phyloP scores from a whole-genome alignment of 1,140 invertebrate species.

The Ceratosolen fusciceps region DNA sequence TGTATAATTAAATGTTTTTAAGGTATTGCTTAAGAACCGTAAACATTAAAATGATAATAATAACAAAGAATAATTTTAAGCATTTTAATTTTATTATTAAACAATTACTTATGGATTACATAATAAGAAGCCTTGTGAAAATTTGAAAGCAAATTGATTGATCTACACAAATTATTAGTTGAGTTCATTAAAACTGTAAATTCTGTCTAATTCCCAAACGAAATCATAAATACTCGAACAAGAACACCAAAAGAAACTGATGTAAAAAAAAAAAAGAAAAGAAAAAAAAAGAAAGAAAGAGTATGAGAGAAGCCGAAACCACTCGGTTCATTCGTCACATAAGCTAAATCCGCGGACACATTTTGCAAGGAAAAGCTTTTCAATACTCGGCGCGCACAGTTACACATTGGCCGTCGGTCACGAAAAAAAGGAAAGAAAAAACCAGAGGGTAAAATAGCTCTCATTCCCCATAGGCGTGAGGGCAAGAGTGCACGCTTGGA shows the following conservation, averaged over 20 bases:
- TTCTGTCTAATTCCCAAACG: not conserved
- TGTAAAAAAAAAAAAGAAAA: not conserved
- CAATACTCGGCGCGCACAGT: constrained; percentile 37
- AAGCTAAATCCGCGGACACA: constrained; percentile 11
- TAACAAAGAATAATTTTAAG: too few relatives aligned
- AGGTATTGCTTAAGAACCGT: not conserved
- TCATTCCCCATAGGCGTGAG: constrained; percentile 8
- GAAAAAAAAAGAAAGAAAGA: too few relatives aligned
- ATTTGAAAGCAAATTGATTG: not conserved
- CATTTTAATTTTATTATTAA: too few relatives aligned
- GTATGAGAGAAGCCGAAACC: too few relatives aligned
- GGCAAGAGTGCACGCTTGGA: not conserved
- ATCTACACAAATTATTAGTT: not conserved
- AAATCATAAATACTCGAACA: not conserved
- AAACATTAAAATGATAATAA: too few relatives aligned
- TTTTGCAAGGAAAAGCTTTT: constrained; percentile 31
- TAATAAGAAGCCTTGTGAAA: not conserved
- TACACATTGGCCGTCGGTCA: constrained; percentile 34
- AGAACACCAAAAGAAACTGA: not conserved
- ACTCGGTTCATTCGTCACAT: constrained; percentile 7
- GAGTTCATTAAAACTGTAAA: not conserved
- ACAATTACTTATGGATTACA: not conserved
- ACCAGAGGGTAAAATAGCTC: not conserved
- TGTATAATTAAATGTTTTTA: not conserved
- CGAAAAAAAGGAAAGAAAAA: constrained; percentile 2